Evolutionary conservation across 2,888 invertebrate genomes (phyloP).

Genomic region (Chrysolina haemoptera): DNA sequence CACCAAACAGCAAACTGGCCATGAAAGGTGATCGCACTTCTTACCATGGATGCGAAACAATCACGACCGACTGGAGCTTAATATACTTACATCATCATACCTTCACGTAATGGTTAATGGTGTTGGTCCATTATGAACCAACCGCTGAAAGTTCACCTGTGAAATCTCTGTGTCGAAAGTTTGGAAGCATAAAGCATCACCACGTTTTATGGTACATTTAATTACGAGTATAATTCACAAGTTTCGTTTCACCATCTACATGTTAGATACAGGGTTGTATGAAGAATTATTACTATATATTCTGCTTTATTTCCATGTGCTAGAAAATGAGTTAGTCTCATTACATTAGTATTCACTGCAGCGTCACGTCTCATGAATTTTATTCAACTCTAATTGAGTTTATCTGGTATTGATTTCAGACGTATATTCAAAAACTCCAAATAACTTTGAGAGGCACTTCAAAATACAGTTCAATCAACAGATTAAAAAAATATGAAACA

Average conservation of each 20-base stretch:
- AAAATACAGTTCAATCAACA: no score
- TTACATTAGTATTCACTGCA: not conserved
- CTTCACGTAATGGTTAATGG: slow-evolving; percentile 28
- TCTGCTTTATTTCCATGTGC: slow-evolving; percentile 9
- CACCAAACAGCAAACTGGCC: not conserved
- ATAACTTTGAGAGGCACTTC: no score
- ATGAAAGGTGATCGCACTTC: not conserved
- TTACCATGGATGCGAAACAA: not conserved
- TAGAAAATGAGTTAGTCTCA: not conserved
- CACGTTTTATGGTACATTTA: slow-evolving; percentile 32
- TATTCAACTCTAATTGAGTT: no score
- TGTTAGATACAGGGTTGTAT: not conserved
- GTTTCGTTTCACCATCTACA: slow-evolving; percentile 16
- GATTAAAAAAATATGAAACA: no score
- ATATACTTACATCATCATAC: slow-evolving; percentile 11
- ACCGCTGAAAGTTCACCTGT: slow-evolving; percentile 30
- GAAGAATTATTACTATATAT: slow-evolving; percentile 5
- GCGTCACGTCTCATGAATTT: no score
- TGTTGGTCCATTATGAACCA: slow-evolving; percentile 23
- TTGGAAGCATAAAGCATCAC: slow-evolving; percentile 30
- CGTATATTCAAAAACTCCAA: no score
- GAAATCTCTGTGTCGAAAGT: slow-evolving; percentile 36
- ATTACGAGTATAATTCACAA: slow-evolving; percentile 34
- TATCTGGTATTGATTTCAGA: no score
- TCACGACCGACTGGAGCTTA: not conserved